phyloP scores from a whole-genome alignment of 2,797 vertebrate genomes.

The Poliocrania exsul region DNA sequence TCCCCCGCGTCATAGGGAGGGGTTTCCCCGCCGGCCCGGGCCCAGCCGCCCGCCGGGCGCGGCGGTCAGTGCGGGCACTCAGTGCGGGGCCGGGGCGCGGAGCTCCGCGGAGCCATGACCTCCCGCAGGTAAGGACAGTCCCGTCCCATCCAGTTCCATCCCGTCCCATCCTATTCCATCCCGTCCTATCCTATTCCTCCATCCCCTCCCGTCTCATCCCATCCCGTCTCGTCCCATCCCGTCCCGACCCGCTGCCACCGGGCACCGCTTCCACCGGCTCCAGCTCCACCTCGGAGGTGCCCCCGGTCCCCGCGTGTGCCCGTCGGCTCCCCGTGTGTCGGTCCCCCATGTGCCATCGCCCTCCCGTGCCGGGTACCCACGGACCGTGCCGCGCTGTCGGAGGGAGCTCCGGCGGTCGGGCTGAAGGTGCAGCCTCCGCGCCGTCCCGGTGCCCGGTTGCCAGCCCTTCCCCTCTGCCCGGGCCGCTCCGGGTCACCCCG shows the following conservation, averaged over 20 bases:
- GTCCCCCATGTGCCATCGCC: not conserved
- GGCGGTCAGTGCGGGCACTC: not conserved
- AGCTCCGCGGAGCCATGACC: conserved; percentile 72
- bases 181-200: too few relatives aligned
- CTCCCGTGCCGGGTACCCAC: too few relatives aligned
- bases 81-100: not conserved
- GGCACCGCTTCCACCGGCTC: not conserved
- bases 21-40: not conserved
- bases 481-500: not conserved
- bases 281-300: not conserved
- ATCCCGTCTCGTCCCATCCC: not conserved
- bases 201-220: too few relatives aligned
- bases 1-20: not conserved
- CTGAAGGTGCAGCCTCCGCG: not conserved
- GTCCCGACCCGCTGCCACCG: not conserved
- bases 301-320: not conserved
- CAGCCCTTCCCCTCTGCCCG: not conserved
- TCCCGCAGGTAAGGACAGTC: conserved; percentile 83
- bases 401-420: not conserved
- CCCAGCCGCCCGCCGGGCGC: not conserved
- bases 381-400: not conserved
- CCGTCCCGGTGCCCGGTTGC: not conserved
- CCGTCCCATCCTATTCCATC: not conserved
- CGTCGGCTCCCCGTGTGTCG: not conserved
- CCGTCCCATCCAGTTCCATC: too few relatives aligned